Base-by-base conservation (phyloP, 2,888 invertebrate species). In the Lutraria lutraria region DNA sequence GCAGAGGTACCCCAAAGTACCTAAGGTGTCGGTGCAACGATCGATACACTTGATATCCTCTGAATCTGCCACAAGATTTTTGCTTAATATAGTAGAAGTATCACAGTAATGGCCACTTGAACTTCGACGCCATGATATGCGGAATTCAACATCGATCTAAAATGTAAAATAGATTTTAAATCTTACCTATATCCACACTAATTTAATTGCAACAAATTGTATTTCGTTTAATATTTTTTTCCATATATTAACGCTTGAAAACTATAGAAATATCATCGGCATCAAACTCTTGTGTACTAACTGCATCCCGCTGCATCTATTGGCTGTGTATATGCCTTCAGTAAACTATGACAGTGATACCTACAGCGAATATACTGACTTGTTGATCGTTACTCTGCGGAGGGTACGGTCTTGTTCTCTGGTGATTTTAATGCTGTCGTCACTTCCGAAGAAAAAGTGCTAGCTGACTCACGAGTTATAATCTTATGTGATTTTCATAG, bases 11-110 rank as follows among this genome's bases (percentile, higher is more conserved):
- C 2, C 21, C 2, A 85, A n/a, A 10, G 29, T 29, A n/a, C 85
- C 85, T 10, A 76, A 13, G 10, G 4, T 72, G 12, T 31, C 85
- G 13, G 85, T 12, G 76, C 85, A 85, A 76, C 85, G 79, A 31
- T 43, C 53, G 21, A 72, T 15, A 54, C 85, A 85, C n/a, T 52
- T 29, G 25, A 85, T 85, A 25, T n/a, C n/a, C 34, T 19, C 52
- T 21, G 80, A 52, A 21, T 19, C 34, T 19, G 8, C 56, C 13
- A 56, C 56, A 12, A 56, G 3, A 19, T 2, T 56, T 6, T 52
- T 16, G 52, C 21, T 52, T n/a, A 21, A 19, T 19, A 80, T 52
- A 6, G n/a, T 80, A 2, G 43, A 21, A 4, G 13, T n/a, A 34
- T 80, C 25, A n/a, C 80, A 80, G 21, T 52, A n/a, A 34, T 15